These are phyloP conservation scores for Drosophila lacertosa DNA, from an alignment of 1,140 invertebrate genomes.

Conservation along the genomic window DNA sequence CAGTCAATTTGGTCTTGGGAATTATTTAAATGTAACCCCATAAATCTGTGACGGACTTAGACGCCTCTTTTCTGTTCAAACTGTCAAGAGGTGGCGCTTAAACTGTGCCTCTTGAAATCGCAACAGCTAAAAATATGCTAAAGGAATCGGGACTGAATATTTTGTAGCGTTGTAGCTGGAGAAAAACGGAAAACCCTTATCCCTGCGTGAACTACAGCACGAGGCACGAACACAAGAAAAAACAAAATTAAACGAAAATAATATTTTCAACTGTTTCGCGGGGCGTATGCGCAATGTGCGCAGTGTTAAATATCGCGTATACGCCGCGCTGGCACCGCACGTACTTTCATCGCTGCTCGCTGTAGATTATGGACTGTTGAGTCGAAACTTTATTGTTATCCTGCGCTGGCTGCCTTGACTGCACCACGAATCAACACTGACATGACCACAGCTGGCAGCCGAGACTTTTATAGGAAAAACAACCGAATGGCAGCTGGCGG, in stretches of 20 bases:
- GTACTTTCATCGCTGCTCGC: conserved; percentile 67
- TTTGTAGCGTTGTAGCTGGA: no score
- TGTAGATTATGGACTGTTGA: background rate
- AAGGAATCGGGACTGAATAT: no score
- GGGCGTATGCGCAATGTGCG: conserved; percentile 37
- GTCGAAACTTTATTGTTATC: background rate
- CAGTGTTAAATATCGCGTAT: conserved; percentile 19
- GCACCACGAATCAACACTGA: conserved; percentile 67
- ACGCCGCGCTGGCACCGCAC: conserved; percentile 17
- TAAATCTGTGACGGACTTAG: no score
- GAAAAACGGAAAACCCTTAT: no score
- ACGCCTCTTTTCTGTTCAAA: no score
- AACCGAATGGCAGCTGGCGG: conserved; percentile 25
- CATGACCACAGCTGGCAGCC: conserved; percentile 53
- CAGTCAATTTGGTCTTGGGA: no score
- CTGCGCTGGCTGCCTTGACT: conserved; percentile 24
- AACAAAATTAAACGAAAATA: background rate
- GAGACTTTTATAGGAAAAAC: conserved; percentile 62
- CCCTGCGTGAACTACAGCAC: no score
- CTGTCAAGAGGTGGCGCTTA: no score
- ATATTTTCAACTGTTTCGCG: background rate
- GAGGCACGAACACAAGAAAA: conserved; percentile 6
- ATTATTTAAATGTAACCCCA: no score
- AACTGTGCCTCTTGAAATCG: no score
- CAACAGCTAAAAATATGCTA: no score